Conservation (phyloP, 2,797 vertebrate species). For the Gallinago solitaria region DNA sequence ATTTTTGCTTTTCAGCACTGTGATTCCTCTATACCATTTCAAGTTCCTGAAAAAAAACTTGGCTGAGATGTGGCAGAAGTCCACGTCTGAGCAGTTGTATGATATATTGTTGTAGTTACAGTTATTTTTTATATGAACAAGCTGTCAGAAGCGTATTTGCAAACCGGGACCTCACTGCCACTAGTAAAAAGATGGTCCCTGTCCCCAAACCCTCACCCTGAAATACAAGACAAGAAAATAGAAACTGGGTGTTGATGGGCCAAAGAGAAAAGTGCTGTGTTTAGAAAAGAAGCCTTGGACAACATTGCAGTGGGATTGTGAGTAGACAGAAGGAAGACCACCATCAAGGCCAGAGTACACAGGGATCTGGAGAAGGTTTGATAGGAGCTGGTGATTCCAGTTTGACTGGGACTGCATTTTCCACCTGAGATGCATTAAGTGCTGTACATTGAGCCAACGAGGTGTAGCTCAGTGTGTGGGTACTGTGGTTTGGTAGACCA, state of each 20-base stretch:
- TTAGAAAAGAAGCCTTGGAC: background rate
- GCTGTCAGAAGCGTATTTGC: constrained; percentile 19
- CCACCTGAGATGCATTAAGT: accelerated
- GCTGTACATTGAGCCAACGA: background rate
- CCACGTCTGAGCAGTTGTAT: background rate
- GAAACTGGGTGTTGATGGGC: background rate
- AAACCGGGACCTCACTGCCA: background rate
- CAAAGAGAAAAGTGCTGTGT: background rate
- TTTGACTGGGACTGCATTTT: background rate
- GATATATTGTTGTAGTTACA: background rate
- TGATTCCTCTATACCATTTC: background rate
- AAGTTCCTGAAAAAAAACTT: background rate
- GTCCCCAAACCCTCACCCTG: constrained; percentile 25
- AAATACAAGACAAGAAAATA: background rate
- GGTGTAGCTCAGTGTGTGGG: too few relatives aligned
- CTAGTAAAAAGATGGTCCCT: constrained; percentile 2
- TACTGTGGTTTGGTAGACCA: background rate
- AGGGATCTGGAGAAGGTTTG: background rate
- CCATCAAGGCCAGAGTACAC: too few relatives aligned
- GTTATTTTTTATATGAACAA: constrained; percentile 12
- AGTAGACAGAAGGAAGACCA: background rate
- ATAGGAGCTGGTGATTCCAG: background rate
- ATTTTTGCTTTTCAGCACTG: constrained; percentile 14
- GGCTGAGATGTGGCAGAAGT: background rate
- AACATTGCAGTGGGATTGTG: background rate